Conservation (phyloP, 2,888 invertebrate species). For the Choreutis nemorana region DNA sequence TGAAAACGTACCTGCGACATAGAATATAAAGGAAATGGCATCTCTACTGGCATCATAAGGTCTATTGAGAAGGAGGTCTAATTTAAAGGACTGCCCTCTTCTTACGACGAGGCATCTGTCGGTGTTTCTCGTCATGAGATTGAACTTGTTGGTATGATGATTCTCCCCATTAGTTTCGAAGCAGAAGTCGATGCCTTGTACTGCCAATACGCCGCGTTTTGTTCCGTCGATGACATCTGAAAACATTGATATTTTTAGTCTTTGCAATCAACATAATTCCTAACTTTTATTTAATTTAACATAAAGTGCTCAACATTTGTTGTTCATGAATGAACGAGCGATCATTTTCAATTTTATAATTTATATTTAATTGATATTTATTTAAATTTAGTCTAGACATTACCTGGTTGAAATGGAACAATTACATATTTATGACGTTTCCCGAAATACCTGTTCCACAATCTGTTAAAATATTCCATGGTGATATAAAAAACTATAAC, state of each 20-base stretch:
- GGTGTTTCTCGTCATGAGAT: constrained; percentile 70
- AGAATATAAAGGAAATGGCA: constrained; percentile 85
- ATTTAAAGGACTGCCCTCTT: constrained; percentile 82
- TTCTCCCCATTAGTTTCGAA: constrained; percentile 75
- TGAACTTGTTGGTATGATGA: constrained; percentile 82
- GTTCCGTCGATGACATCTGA: constrained; percentile 56
- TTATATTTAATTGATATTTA: neutral
- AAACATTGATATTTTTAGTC: constrained; percentile 14
- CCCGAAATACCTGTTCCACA: constrained; percentile 46
- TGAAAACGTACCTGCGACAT: constrained; percentile 71
- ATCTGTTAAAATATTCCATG: constrained; percentile 45
- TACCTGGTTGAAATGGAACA: constrained; percentile 56
- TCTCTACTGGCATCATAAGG: constrained; percentile 78
- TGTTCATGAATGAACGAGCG: neutral
- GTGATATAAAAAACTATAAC: neutral
- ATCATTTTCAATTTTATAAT: neutral
- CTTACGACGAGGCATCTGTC: constrained; percentile 77
- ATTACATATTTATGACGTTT: constrained; percentile 38
- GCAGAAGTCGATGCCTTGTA: constrained; percentile 78
- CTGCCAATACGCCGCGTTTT: constrained; percentile 69
- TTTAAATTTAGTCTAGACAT: constrained; percentile 6
- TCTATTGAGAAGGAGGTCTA: constrained; percentile 77
- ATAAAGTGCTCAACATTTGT: neutral
- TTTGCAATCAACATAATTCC: neutral
- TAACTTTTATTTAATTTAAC: neutral